Evolutionary conservation across 2,888 invertebrate species (phyloP).

Genomic region (Nomada fabriciana): DNA sequence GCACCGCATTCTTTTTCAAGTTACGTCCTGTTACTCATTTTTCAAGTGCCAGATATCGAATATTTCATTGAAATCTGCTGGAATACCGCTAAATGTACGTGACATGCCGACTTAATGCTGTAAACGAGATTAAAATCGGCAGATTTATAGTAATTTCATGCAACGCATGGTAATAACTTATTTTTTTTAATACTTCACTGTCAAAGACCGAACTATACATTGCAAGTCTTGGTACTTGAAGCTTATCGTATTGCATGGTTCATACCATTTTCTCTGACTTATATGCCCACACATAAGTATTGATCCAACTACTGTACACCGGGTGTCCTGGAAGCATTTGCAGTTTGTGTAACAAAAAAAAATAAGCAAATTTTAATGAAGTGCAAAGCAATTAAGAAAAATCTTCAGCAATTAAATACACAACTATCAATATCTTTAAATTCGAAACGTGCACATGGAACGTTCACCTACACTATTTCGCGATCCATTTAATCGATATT

Average conservation of each 20-base stretch:
- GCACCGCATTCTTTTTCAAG: neutral
- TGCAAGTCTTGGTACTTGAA: neutral
- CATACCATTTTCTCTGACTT: constrained; percentile 32
- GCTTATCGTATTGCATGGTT: constrained; percentile 29
- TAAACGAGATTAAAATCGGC: constrained; percentile 6
- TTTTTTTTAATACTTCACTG: constrained; percentile 19
- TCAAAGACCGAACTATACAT: neutral
- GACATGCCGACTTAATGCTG: neutral
- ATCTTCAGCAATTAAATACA: neutral
- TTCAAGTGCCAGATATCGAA: neutral
- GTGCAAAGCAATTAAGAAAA: neutral
- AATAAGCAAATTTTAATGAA: neutral
- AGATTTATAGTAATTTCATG: constrained; percentile 1
- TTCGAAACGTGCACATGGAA: too few relatives aligned
- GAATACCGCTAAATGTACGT: neutral
- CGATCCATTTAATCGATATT: too few relatives aligned
- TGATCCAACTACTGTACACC: constrained; percentile 21
- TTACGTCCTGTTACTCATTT: neutral
- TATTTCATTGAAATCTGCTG: neutral
- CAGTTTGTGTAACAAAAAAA: neutral
- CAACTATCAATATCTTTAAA: too few relatives aligned
- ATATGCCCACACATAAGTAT: constrained; percentile 32
- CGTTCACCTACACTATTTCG: too few relatives aligned
- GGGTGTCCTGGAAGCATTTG: constrained; percentile 10
- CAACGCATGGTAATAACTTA: constrained; percentile 20